phyloP scores from a whole-genome alignment of 2,113 vertebrate genomes.

The Oryzias woworae region DNA sequence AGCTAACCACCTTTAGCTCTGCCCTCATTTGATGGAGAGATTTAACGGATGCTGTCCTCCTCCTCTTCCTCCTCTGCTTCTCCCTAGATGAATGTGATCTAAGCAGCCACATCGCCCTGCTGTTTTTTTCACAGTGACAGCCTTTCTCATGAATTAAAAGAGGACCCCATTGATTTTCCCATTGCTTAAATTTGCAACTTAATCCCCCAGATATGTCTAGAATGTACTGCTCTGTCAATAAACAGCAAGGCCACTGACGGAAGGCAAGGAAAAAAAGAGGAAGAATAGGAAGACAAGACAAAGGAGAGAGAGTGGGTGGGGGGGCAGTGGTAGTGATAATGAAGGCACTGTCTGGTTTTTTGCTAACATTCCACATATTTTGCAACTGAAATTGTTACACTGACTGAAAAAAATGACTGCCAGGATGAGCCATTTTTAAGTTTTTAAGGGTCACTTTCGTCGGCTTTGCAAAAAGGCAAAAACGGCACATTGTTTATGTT shows the following conservation, averaged over 20 bases:
- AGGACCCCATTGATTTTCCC: constrained; percentile 76
- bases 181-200: constrained; percentile 77
- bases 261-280: constrained; percentile 29
- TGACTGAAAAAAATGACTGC: constrained; percentile 36
- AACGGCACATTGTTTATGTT: constrained; percentile 51
- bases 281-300: constrained; percentile 58
- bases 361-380: constrained; percentile 22
- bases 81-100: constrained; percentile 66
- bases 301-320: constrained; percentile 32
- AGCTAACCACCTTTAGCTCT: constrained; percentile 33
- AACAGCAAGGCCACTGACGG: constrained; percentile 48
- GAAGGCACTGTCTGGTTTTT: constrained; percentile 35
- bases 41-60: constrained; percentile 61
- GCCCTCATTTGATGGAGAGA: constrained; percentile 59
- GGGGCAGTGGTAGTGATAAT: constrained; percentile 27
- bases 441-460: constrained; percentile 20
- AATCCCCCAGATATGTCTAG: constrained; percentile 71
- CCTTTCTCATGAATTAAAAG: constrained; percentile 78
- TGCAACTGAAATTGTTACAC: constrained; percentile 34
- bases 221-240: constrained; percentile 71
- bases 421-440: constrained; percentile 41
- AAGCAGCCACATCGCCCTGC: constrained; percentile 55
- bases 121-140: constrained; percentile 59
- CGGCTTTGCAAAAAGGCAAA: constrained; percentile 36
- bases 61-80: constrained; percentile 34